These are phyloP conservation scores for Formicarius rufipectus DNA, from an alignment of 2,113 vertebrate species.

Conservation along the genomic window DNA sequence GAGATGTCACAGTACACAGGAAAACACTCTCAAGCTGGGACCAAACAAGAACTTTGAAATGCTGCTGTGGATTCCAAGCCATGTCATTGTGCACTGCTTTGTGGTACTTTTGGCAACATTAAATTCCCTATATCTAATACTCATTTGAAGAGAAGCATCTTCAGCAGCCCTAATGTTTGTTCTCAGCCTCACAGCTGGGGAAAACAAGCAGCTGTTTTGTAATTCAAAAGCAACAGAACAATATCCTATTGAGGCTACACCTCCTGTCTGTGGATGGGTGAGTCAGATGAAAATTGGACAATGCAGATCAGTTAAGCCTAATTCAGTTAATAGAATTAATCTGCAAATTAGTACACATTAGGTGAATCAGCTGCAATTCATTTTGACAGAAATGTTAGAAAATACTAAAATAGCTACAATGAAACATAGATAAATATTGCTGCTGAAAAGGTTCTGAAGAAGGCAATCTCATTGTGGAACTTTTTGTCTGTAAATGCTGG, in stretches of 20 bases:
- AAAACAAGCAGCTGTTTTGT: slow-evolving; percentile 9
- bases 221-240: slow-evolving; percentile 5
- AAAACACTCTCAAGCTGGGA: background rate
- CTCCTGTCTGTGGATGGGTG: background rate
- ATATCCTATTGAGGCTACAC: slow-evolving; percentile 4
- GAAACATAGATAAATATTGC: slow-evolving; percentile 19
- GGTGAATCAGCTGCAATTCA: slow-evolving; percentile 26
- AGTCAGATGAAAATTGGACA: slow-evolving; percentile 32
- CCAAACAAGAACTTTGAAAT: background rate
- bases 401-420: background rate
- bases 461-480: fast-evolving
- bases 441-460: background rate
- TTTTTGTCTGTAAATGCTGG: background rate
- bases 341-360: slow-evolving; percentile 43
- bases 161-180: background rate
- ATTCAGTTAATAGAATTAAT: slow-evolving; percentile 51
- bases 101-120: background rate
- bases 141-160: background rate
- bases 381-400: slow-evolving; percentile 35
- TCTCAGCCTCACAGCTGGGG: slow-evolving; percentile 11
- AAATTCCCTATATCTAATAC: background rate
- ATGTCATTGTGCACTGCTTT: background rate
- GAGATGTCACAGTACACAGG: background rate
- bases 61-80: background rate
- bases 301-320: slow-evolving; percentile 34